phyloP scores from a whole-genome alignment of 2,888 invertebrate genomes.

The Callimorpha dominula region DNA sequence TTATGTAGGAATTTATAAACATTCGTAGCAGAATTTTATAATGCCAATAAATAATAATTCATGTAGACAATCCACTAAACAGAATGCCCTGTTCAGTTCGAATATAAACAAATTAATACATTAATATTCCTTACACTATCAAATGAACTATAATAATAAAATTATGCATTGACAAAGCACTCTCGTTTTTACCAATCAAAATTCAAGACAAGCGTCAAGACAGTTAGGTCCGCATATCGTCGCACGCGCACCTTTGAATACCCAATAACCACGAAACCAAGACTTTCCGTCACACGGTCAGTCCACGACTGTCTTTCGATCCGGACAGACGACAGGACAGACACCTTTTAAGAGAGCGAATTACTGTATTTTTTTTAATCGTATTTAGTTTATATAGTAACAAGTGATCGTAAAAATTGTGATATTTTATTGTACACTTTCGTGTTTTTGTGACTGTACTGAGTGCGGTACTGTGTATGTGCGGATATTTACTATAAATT shows the following conservation, averaged over 20 bases:
- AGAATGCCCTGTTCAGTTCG: neutral
- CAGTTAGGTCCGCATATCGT: conserved; percentile 75
- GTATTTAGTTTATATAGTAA: conserved; percentile 56
- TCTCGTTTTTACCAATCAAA: conserved; percentile 81
- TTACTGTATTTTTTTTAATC: conserved; percentile 53
- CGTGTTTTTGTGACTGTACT: conserved; percentile 52
- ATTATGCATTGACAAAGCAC: conserved; percentile 61
- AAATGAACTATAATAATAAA: conserved; percentile 42
- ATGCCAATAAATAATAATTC: neutral
- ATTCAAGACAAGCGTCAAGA: conserved; percentile 79
- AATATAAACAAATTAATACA: neutral
- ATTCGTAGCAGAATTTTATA: neutral
- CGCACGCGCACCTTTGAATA: conserved; percentile 77
- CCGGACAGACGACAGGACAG: conserved; percentile 79
- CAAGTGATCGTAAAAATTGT: conserved; percentile 51
- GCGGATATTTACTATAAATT: conserved; percentile 61
- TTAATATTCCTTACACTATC: conserved; percentile 24
- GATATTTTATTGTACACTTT: conserved; percentile 31
- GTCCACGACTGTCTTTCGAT: conserved; percentile 81
- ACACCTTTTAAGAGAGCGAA: conserved; percentile 55
- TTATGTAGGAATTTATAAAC: neutral
- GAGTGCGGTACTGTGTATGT: conserved; percentile 50
- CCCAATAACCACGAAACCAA: conserved; percentile 68
- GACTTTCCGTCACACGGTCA: conserved; percentile 74
- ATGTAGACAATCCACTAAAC: neutral